These are phyloP conservation scores for Prosopocoilus inquinatus DNA, from an alignment of 2,888 invertebrate species.

Conservation along the genomic window DNA sequence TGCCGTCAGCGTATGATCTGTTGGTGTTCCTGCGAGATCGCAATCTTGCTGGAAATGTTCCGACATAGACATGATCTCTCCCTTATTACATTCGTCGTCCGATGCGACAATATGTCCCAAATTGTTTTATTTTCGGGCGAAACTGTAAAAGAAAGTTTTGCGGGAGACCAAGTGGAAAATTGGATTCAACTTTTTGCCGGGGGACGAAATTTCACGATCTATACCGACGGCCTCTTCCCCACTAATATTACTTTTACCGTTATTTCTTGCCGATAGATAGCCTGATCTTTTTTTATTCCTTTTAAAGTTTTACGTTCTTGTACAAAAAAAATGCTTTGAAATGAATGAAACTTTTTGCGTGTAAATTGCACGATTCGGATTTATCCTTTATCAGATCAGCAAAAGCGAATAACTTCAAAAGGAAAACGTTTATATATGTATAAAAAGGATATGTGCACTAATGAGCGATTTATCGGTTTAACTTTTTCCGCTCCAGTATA, in stretches of 20 bases:
- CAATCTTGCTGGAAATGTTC: conserved; percentile 2
- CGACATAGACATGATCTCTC: conserved; percentile 3
- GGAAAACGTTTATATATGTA: too few species aligned
- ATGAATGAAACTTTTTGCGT: too few species aligned
- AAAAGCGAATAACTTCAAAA: too few species aligned
- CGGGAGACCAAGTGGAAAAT: conserved; percentile 46
- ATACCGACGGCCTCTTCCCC: conserved; percentile 6
- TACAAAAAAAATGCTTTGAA: background rate
- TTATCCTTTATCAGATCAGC: too few species aligned
- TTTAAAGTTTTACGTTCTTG: conserved; percentile 1
- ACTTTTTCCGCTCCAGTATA: too few species aligned
- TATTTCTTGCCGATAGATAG: background rate
- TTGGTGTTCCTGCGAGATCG: background rate
- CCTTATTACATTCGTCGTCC: conserved; percentile 22
- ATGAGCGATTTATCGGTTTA: too few species aligned
- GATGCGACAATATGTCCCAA: conserved; percentile 44
- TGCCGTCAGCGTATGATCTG: background rate
- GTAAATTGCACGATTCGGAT: too few species aligned
- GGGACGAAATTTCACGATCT: conserved; percentile 5
- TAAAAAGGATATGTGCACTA: too few species aligned
- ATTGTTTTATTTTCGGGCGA: conserved; percentile 45
- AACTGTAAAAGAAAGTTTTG: conserved; percentile 46
- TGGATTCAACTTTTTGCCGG: conserved; percentile 44
- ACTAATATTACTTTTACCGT: conserved; percentile 4
- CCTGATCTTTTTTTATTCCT: background rate